Evolutionary conservation across 2,797 vertebrate species (phyloP), one percentile per base, ranked within the genome.

Genomic region (Dipus sagitta): DNA sequence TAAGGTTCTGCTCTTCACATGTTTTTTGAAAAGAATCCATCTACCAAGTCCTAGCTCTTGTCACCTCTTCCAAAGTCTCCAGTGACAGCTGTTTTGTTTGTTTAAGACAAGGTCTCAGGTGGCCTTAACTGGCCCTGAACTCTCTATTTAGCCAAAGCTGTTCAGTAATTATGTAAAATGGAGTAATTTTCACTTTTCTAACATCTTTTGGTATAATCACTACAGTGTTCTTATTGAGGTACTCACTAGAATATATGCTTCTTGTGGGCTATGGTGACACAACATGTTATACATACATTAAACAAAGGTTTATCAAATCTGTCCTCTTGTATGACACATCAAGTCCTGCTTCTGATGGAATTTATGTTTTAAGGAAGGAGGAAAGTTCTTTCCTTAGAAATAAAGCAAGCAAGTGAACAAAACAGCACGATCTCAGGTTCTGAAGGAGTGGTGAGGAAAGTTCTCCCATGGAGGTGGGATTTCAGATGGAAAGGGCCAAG

Each of bases 11-110:
- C 30, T 89, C 42, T 80, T 86, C 32, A 38, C 20, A 1, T 82
- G 86, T 68, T 88, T 47, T 83, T 21, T 60, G 93, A 83, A 86
- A 32, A 94, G 88, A 64, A 86, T 24, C 52, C 54, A 95, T 42
- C 70, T 68, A 79, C 76, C n/a, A 77, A 81, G 10, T 81, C 71
- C 62, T 76, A 94, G 26, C 2, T 94, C 60, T 88, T 38, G 30
- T 79, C 18, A 77, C 52, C 34, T 88, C 70, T 86, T 80, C 79
- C 14, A 34, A 5, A 52, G n/a, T 67, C 24, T 30, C 32, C 14
- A 62, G 54, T 58, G 54, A 58, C 13, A 58, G 17, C 54, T 58
- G 13, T 58, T 58, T 58, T 62, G 70, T 23, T 71, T 54, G 30
- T 26, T 86, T 86, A 70, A 42, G 32, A 32, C 32, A 42, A 32